Conservation (phyloP, 2,113 vertebrate genomes). For the Phrynosoma platyrhinos region DNA sequence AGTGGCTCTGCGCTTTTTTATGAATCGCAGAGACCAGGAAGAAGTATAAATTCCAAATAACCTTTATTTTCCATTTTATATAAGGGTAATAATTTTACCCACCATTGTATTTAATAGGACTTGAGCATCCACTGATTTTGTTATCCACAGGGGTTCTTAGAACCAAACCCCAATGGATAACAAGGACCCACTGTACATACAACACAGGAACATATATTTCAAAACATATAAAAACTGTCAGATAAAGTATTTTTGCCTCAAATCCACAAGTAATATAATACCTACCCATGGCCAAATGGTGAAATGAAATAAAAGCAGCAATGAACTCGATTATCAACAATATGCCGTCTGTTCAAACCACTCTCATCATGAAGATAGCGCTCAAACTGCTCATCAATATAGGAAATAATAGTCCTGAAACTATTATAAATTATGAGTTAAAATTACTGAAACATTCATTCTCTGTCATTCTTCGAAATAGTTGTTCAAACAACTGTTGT, state of each 20-base stretch:
- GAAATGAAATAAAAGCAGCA: slow-evolving; percentile 99
- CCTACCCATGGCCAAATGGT: slow-evolving; percentile 95
- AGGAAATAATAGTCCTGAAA: slow-evolving; percentile 96
- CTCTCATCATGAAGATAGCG: slow-evolving; percentile 98
- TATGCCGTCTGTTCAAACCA: slow-evolving; percentile 94
- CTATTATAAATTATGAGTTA: slow-evolving; percentile 69
- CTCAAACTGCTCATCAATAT: slow-evolving; percentile 98
- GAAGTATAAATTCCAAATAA: too few species aligned
- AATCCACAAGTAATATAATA: neutral
- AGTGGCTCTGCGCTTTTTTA: too few species aligned
- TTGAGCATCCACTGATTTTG: too few species aligned
- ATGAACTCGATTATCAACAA: slow-evolving; percentile 96
- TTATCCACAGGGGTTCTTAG: too few species aligned
- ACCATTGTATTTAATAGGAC: too few species aligned
- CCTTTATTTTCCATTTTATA: too few species aligned
- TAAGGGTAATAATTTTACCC: too few species aligned
- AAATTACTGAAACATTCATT: neutral
- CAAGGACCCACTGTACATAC: too few species aligned
- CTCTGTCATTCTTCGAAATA: neutral
- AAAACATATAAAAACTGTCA: neutral
- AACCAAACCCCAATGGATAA: too few species aligned
- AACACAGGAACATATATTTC: neutral
- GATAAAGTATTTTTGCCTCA: neutral
- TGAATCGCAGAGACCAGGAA: too few species aligned
- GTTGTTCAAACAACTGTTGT: neutral